phyloP scores from a whole-genome alignment of 2,797 vertebrate species.

The Emys orbicularis region DNA sequence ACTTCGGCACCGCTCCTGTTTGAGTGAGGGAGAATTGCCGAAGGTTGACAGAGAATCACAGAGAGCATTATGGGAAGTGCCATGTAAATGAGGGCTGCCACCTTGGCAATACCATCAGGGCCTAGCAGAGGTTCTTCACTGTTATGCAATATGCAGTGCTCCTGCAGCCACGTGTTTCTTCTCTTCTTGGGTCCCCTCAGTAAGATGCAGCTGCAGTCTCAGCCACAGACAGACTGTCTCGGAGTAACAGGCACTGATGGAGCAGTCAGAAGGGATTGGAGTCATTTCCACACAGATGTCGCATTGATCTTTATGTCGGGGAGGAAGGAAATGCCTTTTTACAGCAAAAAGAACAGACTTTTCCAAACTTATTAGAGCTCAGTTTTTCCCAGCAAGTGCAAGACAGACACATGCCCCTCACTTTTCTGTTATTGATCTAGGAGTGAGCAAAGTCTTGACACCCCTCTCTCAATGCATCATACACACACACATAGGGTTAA shows the following conservation, averaged over 20 bases:
- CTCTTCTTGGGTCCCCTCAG: neutral
- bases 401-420: accelerated
- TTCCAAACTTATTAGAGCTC: neutral
- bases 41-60: neutral
- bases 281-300: neutral
- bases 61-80: neutral
- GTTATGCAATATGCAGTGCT: neutral
- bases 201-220: neutral
- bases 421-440: neutral
- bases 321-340: neutral
- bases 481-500: neutral
- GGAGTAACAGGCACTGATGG: neutral
- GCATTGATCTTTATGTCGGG: neutral
- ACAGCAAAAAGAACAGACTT: neutral
- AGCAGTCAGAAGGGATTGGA: neutral
- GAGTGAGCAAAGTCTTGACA: neutral
- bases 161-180: neutral
- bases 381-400: neutral
- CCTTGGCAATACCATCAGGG: neutral
- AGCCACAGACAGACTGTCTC: neutral
- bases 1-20: neutral
- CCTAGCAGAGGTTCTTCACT: neutral
- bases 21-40: neutral
- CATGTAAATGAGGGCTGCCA: neutral
- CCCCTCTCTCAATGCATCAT: neutral